Percentiles rank a stretch among this genome's conserved stretches.
These are phyloP conservation scores for Eristalinus sepulchralis DNA, from an alignment of 2,888 invertebrate species.

Conservation along the genomic window DNA sequence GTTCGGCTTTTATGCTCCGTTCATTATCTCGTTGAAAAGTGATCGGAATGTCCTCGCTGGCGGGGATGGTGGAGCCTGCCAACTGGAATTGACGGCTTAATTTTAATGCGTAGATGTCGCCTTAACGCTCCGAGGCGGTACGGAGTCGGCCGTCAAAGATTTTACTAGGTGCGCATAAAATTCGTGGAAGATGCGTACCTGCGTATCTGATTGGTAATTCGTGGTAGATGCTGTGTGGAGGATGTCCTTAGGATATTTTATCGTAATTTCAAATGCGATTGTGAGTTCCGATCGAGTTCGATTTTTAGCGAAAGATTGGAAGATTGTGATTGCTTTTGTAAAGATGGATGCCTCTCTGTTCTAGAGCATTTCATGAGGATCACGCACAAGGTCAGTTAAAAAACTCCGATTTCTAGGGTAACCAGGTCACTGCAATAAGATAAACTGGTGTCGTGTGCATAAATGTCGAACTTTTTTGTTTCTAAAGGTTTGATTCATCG, in stretches of 20 bases:
- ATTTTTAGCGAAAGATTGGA: too few relatives aligned
- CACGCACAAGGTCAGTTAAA: too few relatives aligned
- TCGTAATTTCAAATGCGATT: not conserved
- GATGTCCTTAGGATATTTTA: not conserved
- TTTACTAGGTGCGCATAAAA: not conserved
- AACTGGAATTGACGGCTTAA: slow-evolving; percentile 38
- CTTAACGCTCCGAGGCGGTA: not conserved
- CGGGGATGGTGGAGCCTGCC: not conserved
- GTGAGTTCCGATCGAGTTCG: not conserved
- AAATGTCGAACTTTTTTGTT: too few relatives aligned
- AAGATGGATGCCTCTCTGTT: too few relatives aligned
- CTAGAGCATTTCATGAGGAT: too few relatives aligned
- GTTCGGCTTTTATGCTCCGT: slow-evolving; percentile 38
- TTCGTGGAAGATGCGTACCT: not conserved
- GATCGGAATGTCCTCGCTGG: slow-evolving; percentile 39
- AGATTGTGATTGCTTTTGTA: too few relatives aligned
- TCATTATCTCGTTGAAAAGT: slow-evolving; percentile 32
- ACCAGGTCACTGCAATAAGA: too few relatives aligned
- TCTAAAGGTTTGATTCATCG: too few relatives aligned
- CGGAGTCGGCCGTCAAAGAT: not conserved
- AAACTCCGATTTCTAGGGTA: too few relatives aligned
- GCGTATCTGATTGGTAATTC: not conserved
- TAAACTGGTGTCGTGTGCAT: too few relatives aligned
- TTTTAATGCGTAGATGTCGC: slow-evolving; percentile 21
- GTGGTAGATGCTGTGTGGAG: not conserved